Conservation (phyloP, 1,140 invertebrate species). For the Trichoplusia ni region DNA sequence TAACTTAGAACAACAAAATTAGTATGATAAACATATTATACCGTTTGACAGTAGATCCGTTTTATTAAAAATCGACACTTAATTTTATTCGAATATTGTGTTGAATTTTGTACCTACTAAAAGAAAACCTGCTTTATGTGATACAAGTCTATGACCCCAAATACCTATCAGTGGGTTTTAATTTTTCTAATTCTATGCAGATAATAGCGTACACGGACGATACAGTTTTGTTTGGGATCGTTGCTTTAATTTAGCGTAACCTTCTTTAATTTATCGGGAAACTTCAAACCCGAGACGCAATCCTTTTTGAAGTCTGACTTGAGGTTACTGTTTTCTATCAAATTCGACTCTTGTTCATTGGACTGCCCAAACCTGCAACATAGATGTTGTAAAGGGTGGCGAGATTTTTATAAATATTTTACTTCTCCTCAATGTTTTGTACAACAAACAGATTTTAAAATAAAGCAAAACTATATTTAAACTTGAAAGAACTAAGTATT, state of each 20-base stretch:
- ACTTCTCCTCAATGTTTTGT: too few relatives aligned
- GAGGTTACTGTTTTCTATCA: too few relatives aligned
- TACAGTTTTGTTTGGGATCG: background rate
- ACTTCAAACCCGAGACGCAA: too few relatives aligned
- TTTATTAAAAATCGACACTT: background rate
- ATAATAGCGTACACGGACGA: background rate
- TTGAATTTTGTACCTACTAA: background rate
- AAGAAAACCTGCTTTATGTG: conserved; percentile 17
- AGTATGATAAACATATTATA: conserved; percentile 15
- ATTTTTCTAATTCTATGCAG: background rate
- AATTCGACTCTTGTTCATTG: too few relatives aligned
- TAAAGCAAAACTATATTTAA: too few relatives aligned
- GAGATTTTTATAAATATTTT: too few relatives aligned
- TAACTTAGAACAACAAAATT: background rate
- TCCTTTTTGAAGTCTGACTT: too few relatives aligned
- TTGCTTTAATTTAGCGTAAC: background rate
- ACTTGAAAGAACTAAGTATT: too few relatives aligned
- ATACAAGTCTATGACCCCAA: conserved; percentile 16
- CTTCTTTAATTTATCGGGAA: too few relatives aligned
- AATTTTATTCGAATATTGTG: background rate
- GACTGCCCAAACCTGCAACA: too few relatives aligned
- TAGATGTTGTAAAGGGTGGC: too few relatives aligned
- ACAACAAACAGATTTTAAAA: too few relatives aligned
- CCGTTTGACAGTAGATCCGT: conserved; percentile 6
- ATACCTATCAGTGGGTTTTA: conserved; percentile 1